Conservation (phyloP, 2,113 vertebrate genomes). For the Menura novaehollandiae region DNA sequence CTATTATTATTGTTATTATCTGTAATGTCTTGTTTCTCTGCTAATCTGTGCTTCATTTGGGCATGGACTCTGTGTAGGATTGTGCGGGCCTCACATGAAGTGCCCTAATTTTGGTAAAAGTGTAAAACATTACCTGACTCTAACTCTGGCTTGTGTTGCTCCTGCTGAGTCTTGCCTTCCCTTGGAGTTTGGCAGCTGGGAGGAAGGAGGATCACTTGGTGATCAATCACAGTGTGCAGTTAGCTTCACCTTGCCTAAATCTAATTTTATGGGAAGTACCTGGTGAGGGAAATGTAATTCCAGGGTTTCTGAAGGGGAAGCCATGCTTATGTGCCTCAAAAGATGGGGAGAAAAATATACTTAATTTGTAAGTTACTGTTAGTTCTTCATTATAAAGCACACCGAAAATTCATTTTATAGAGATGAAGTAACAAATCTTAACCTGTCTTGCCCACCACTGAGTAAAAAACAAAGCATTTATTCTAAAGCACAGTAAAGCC, state of each 20-base stretch:
- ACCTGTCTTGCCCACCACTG: neutral
- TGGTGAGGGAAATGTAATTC: neutral
- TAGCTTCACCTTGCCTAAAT: neutral
- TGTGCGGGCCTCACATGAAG: neutral
- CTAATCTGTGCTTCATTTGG: rapidly evolving
- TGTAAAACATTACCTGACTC: neutral
- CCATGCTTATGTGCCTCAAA: neutral
- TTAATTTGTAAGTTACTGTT: neutral
- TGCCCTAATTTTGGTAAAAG: neutral
- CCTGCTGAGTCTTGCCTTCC: neutral
- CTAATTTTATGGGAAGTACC: neutral
- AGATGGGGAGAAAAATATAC: neutral
- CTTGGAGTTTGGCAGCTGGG: neutral
- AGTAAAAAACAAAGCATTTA: neutral
- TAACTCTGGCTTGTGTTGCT: neutral
- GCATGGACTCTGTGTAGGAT: neutral
- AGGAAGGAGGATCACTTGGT: neutral
- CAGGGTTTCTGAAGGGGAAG: neutral
- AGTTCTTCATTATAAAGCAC: neutral
- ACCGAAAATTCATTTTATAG: neutral
- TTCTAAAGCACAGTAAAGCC: neutral
- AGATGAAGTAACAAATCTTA: neutral
- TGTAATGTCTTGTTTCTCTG: neutral
- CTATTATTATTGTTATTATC: too few relatives aligned
- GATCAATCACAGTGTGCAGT: rapidly evolving